These are phyloP conservation scores for Phataginus tetradactyla DNA, from an alignment of 2,797 vertebrate species.

Conservation along the genomic window DNA sequence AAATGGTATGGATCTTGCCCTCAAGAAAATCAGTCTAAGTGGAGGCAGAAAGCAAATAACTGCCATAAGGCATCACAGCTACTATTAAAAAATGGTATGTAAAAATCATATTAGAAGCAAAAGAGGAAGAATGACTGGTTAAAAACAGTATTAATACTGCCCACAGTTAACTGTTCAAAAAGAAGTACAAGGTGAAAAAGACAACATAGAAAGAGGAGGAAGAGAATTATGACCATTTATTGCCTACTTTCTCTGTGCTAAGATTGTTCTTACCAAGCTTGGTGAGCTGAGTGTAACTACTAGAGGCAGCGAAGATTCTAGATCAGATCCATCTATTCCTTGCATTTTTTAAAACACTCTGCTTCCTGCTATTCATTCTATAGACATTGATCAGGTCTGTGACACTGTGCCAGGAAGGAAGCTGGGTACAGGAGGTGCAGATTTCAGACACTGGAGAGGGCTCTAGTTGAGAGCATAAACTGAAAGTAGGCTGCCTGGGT, in stretches of 20 bases:
- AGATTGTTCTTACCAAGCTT: not conserved
- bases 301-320: not conserved
- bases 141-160: not conserved
- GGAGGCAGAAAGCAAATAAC: not conserved
- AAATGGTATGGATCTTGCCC: not conserved
- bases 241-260: not conserved
- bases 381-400: not conserved
- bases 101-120: not conserved
- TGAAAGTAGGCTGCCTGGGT: not conserved
- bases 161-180: not conserved
- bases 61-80: not conserved
- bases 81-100: not conserved
- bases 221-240: not conserved
- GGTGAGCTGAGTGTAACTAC: not conserved
- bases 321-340: not conserved
- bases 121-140: not conserved
- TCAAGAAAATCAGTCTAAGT: not conserved
- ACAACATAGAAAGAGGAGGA: not conserved
- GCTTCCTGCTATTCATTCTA: not conserved
- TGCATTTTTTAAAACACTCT: not conserved
- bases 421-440: not conserved
- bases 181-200: not conserved
- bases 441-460: not conserved
- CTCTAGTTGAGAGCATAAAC: not conserved
- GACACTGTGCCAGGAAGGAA: not conserved